Percentiles rank a stretch among this genome's conserved stretches.
Evolutionary conservation across 2,797 vertebrate species (phyloP).

Genomic region (Etheostoma nigrum): DNA sequence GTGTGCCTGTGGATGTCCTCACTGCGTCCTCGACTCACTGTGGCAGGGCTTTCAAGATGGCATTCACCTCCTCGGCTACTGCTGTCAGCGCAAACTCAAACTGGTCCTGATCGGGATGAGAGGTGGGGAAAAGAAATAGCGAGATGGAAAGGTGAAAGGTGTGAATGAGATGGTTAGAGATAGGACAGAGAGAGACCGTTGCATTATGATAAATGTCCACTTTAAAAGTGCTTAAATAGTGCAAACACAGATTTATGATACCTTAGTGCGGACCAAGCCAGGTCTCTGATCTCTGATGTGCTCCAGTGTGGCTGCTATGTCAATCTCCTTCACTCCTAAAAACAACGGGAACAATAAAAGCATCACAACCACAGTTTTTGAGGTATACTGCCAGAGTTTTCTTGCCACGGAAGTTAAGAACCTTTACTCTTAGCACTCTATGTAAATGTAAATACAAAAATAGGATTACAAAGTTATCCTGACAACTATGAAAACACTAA

Average conservation of each 20-base stretch:
- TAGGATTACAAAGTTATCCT: not conserved
- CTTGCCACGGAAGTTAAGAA: not conserved
- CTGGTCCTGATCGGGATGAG: constrained; percentile 88
- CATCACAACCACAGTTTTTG: not conserved
- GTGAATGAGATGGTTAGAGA: not conserved
- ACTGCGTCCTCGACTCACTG: constrained; percentile 84
- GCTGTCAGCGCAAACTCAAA: constrained; percentile 98
- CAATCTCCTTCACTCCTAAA: constrained; percentile 97
- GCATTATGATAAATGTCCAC: not conserved
- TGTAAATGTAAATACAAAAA: not conserved
- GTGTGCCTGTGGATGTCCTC: constrained; percentile 38
- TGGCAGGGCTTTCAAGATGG: constrained; percentile 96
- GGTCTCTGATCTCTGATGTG: constrained; percentile 96
- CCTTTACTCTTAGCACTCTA: not conserved
- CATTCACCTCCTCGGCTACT: constrained; percentile 97
- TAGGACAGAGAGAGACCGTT: constrained; percentile 1
- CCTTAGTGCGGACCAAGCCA: constrained; percentile 95
- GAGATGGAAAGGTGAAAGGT: not conserved
- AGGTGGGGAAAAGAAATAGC: not conserved
- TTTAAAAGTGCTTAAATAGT: not conserved
- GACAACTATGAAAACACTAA: not conserved
- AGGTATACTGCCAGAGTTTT: not conserved
- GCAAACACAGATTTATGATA: constrained; percentile 63
- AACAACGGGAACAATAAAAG: constrained; percentile 25
- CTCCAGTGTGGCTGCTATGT: constrained; percentile 96